Base-by-base conservation (phyloP, 2,888 invertebrate species). In the Drosophila lutescens region DNA sequence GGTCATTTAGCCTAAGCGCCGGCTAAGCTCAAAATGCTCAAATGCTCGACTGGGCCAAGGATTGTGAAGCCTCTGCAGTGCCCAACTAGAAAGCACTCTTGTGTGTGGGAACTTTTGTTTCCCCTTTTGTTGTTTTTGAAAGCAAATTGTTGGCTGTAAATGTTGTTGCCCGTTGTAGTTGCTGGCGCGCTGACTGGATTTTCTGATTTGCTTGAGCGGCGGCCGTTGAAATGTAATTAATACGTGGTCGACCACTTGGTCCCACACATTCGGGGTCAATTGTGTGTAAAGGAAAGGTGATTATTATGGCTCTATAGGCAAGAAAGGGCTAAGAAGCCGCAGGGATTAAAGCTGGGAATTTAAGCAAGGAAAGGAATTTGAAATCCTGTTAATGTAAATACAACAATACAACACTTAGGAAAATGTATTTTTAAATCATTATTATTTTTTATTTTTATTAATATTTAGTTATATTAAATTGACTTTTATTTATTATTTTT, bases 151-250 rank as follows among this genome's bases (percentile, higher is more conserved):
- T 61, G 88, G 86, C 82, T 57, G 67, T 77, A 68, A 50, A 43
- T 65, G 59, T 53, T 57, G 49, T 54, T 43, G 43, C 6, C 20
- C 1, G 20, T 50, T 63, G 36, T 66, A 30, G 30, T 7, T 49
- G 49, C 17, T 32, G 49, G 17, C 17, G 32, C 32, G 49, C 13
- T 34, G 86, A 81, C 85, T 32, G 86, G 86, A 81, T 83, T 78
- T 86, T 70, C 60, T 70, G 81, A 73, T 74, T 65, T 81, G 86
- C 84, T 76, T 86, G 76, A 80, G 76, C 78, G 84, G 81, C 67
- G 79, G 73, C 69, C 80, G 76, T 78, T 86, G 88, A 78, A 86
- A 73, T 79, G 82, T 88, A 86, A 83, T 83, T 88, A 83, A 83
- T 83, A 86, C 80, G 57, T 75, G 58, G 58, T 77, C 57, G 75